phyloP scores from a whole-genome alignment of 2,888 invertebrate genomes.

The Lithodes maja region DNA sequence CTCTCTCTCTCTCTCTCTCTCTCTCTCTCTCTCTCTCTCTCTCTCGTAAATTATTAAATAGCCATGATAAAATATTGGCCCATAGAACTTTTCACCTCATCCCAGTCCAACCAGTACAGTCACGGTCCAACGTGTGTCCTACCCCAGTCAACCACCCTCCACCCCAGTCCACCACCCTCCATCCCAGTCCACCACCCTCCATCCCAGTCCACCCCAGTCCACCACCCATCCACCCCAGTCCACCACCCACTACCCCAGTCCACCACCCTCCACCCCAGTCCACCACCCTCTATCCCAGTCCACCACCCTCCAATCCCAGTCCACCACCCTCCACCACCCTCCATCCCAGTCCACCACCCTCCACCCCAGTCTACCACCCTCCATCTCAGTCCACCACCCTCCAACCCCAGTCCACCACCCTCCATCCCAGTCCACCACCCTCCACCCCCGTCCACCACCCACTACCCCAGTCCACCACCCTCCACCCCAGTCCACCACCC shows the following conservation, averaged over 20 bases:
- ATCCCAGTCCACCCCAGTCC: constrained; percentile 16
- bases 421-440: neutral
- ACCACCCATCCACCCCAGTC: neutral
- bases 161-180: neutral
- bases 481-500: neutral
- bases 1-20: too few species aligned
- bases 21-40: too few species aligned
- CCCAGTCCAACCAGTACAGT: neutral
- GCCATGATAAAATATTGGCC: too few species aligned
- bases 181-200: neutral
- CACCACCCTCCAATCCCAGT: neutral
- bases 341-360: neutral
- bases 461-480: neutral
- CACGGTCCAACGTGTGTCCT: neutral
- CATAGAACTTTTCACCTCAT: neutral
- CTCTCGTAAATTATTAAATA: too few species aligned
- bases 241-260: neutral
- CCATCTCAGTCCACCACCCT: neutral
- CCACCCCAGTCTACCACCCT: neutral
- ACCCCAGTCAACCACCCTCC: neutral
- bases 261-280: neutral
- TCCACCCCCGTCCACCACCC: neutral
- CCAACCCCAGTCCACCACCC: neutral
- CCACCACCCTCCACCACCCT: neutral
- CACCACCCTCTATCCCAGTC: neutral